Evolutionary conservation across 2,888 invertebrate genomes (phyloP).

Genomic region (Drosophila subquinaria): DNA sequence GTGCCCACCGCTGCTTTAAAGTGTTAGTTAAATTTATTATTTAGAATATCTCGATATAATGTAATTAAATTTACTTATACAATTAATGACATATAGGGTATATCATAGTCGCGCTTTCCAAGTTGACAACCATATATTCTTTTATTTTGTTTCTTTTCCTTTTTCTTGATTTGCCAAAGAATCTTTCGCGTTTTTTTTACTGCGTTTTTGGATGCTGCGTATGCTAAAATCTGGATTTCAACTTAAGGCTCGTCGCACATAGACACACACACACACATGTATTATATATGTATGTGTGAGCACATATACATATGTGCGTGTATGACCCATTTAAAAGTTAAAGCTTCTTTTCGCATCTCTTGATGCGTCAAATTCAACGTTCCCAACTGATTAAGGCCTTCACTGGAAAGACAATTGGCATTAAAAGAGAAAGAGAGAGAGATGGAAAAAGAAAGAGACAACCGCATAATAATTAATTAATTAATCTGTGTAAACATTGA

Average conservation of each 20-base stretch:
- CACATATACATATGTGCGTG: conserved; percentile 17
- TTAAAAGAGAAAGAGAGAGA: background rate
- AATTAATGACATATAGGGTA: conserved; percentile 14
- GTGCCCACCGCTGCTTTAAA: no score
- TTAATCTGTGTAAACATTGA: conserved; percentile 18
- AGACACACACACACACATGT: background rate
- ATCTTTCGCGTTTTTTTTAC: conserved; percentile 21
- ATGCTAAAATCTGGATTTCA: conserved; percentile 53
- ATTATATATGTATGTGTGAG: background rate
- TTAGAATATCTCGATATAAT: background rate
- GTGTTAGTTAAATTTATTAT: background rate
- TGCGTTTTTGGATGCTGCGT: conserved; percentile 47
- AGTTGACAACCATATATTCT: background rate
- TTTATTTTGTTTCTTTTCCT: conserved; percentile 1
- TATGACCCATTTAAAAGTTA: conserved; percentile 49
- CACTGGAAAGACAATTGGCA: background rate
- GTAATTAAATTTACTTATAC: background rate
- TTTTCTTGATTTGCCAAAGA: conserved; percentile 24
- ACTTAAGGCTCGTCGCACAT: conserved; percentile 14
- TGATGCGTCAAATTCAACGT: conserved; percentile 12
- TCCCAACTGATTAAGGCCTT: conserved; percentile 14
- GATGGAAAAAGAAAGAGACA: no score
- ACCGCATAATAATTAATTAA: conserved; percentile 9
- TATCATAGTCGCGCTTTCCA: background rate
- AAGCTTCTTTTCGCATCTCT: conserved; percentile 5